Evolutionary conservation across 2,888 invertebrate genomes (phyloP).

Genomic region (Drosophila melanosoma): DNA sequence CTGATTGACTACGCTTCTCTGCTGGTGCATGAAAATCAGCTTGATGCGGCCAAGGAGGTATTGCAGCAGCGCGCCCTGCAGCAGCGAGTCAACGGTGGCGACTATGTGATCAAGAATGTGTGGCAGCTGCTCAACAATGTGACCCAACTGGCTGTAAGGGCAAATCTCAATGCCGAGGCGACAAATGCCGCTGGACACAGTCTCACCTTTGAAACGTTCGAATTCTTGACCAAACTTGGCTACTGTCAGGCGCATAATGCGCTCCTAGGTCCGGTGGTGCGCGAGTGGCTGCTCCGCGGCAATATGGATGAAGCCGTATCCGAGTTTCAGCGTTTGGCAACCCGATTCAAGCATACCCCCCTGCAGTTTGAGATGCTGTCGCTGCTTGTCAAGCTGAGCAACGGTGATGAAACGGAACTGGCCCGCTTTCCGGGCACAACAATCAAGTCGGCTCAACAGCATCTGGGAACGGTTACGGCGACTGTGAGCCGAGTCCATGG

Average conservation of each 20-base stretch:
- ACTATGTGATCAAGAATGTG: slow-evolving; percentile 87
- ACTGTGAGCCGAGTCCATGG: slow-evolving; percentile 85
- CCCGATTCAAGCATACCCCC: slow-evolving; percentile 87
- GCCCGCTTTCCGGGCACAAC: slow-evolving; percentile 60
- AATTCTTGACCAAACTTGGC: slow-evolving; percentile 85
- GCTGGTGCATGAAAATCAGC: slow-evolving; percentile 85
- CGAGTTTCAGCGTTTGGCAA: slow-evolving; percentile 86
- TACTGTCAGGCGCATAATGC: slow-evolving; percentile 87
- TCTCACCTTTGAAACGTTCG: slow-evolving; percentile 86
- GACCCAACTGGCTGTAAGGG: slow-evolving; percentile 78
- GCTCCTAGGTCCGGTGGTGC: slow-evolving; percentile 88
- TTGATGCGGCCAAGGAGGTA: slow-evolving; percentile 83
- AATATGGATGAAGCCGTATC: slow-evolving; percentile 85
- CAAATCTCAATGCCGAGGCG: slow-evolving; percentile 6
- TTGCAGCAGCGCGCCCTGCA: slow-evolving; percentile 86
- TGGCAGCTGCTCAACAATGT: slow-evolving; percentile 87
- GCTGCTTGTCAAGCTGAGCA: slow-evolving; percentile 83
- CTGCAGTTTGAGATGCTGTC: slow-evolving; percentile 88
- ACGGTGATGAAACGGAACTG: slow-evolving; percentile 57
- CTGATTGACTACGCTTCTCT: slow-evolving; percentile 88
- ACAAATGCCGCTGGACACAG: slow-evolving; percentile 62
- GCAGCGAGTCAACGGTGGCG: slow-evolving; percentile 84
- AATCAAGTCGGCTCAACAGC: slow-evolving; percentile 79
- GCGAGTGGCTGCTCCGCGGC: slow-evolving; percentile 87
- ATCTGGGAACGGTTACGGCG: slow-evolving; percentile 83